Conservation (phyloP, 2,113 vertebrate genomes). For the Corynorhinus townsendii region DNA sequence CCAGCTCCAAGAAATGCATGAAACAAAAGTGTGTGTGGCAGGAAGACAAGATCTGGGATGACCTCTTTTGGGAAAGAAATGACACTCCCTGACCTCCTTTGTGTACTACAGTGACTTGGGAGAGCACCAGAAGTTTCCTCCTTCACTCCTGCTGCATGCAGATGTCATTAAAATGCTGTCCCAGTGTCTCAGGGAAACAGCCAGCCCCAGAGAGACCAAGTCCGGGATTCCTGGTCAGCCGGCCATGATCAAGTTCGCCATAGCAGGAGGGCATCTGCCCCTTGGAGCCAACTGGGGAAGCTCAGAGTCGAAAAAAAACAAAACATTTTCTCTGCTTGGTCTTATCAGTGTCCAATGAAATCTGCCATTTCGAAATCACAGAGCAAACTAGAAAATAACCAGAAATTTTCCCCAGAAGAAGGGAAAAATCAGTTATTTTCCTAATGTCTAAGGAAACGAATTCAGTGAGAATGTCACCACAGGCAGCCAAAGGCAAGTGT, state of each 20-base stretch:
- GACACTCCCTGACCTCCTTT: background rate
- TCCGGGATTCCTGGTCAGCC: background rate
- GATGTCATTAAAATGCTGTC: background rate
- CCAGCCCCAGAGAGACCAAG: background rate
- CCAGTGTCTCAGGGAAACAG: background rate
- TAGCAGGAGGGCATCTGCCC: background rate
- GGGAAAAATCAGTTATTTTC: slow-evolving; percentile 54
- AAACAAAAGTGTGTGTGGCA: background rate
- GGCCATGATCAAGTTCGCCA: background rate
- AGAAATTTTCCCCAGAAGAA: slow-evolving; percentile 52
- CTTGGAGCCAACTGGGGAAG: background rate
- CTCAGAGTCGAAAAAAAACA: background rate
- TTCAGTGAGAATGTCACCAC: background rate
- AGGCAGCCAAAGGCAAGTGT: background rate
- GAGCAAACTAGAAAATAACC: slow-evolving; percentile 53
- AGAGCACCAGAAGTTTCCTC: background rate
- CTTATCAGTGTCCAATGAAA: background rate
- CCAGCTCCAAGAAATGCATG: background rate
- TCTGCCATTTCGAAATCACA: slow-evolving; percentile 33
- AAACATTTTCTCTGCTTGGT: background rate
- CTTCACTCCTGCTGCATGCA: background rate
- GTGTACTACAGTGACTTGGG: background rate
- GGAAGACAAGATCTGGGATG: background rate
- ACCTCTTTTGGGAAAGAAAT: background rate
- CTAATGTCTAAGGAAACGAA: slow-evolving; percentile 48